phyloP scores from a whole-genome alignment of 2,113 vertebrate species.

The human (Homo sapiens) region GRCh38 chr3:63339001-63339500 shows the following conservation, averaged over 20 bases:
- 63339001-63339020: background rate
- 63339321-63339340: background rate
- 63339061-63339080: background rate
- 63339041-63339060: background rate
- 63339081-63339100: background rate
- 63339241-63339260: background rate
- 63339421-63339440: background rate
- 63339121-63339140: background rate
- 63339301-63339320: background rate
- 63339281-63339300: background rate
- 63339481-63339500: background rate
- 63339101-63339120: background rate
- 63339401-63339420: background rate
- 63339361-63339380: background rate
- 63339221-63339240: background rate
- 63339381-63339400: background rate
- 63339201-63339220: background rate
- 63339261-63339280: background rate
- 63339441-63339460: background rate
- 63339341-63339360: background rate
- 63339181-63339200: background rate
- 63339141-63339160: background rate
- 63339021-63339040: background rate
- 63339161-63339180: background rate
- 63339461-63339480: background rate